Evolutionary conservation across 2,113 vertebrate species (phyloP), one percentile per base, ranked within the genome.

Genomic region (Taxidea taxus): DNA sequence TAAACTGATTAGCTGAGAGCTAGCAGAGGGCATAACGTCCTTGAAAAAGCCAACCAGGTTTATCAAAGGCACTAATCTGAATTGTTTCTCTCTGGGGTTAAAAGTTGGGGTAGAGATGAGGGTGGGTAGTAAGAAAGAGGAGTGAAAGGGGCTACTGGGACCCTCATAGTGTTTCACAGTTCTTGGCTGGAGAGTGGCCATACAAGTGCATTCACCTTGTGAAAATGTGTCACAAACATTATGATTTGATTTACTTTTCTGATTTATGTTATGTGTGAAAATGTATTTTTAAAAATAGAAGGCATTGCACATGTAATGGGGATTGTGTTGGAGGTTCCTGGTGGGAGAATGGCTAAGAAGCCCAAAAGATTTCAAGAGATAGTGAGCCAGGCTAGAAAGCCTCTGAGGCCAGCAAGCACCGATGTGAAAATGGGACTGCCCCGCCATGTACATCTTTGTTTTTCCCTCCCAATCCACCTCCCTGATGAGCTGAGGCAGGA

Each of bases 341-440:
- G 56, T 56, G 11, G 54, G 39, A 87, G 44, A 44, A 29, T 44
- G 8, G 6, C 7, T 47, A 9, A 68, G 37, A 42, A 11, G 7
- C 27, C 51, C n/a, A 6, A 7, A 12, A 10, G 21, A 37, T 49
- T 62, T 74, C 51, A 54, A 74, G 42, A 95, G 44, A 77, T 42
- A 75, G 47, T 5, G 7, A 95, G 37, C 15, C 13, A 3, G 25
- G 9, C 51, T 49, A n/a, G 29, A 66, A 77, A 58, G 58, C 31
- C 4, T 0, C 25, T 2, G 10, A 34, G 7, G 14, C 18, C 77
- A 34, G 6, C 0, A 0, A 44, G 21, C 27, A 0, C 4, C 20
- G 9, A 29, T 10, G 31, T 80, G 27, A 25, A 21, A 27, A 16
- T 21, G 82, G 54, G 75, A 3, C 6, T 44, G 3, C 34, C 20